Evolutionary conservation across 64 coral and sea anemone species (phyloP).

Genomic region (Trachythela sp.): DNA sequence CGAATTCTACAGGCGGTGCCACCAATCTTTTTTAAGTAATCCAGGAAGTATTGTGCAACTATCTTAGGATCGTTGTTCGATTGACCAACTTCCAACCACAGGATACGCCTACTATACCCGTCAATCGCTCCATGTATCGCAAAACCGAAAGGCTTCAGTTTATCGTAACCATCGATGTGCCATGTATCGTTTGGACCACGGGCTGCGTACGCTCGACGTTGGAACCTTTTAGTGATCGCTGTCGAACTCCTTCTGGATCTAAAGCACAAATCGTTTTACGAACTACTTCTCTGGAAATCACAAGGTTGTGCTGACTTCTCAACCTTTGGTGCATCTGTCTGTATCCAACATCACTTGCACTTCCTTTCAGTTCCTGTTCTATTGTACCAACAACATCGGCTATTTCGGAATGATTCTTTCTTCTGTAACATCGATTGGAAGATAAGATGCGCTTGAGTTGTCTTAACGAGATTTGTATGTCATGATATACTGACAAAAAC

Average conservation of each 20-base stretch:
- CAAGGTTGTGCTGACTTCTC: conserved; percentile 34
- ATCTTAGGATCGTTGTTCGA: no score
- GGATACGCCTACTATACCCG: conserved; percentile 44
- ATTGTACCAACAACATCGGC: conserved; percentile 19
- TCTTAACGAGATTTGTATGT: conserved; percentile 39
- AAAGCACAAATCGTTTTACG: conserved; percentile 43
- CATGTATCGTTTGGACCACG: conserved; percentile 40
- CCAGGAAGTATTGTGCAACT: conserved; percentile 51
- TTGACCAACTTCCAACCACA: no score
- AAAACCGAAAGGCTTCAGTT: conserved; percentile 16
- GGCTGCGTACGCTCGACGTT: conserved; percentile 36
- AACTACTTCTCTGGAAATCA: no score
- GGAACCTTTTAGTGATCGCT: conserved; percentile 15
- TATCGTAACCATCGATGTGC: conserved; percentile 34
- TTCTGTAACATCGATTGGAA: conserved; percentile 23
- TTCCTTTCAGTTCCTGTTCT: conserved; percentile 57
- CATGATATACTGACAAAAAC: conserved; percentile 31
- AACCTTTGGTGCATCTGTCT: no score
- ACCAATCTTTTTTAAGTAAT: conserved; percentile 21
- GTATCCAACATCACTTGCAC: conserved; percentile 58
- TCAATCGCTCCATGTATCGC: conserved; percentile 38
- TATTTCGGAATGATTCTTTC: conserved; percentile 23
- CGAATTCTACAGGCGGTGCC: conserved; percentile 26
- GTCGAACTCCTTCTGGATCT: conserved; percentile 52
- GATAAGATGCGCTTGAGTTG: conserved; percentile 56